Evolutionary conservation across 2,888 invertebrate genomes (phyloP), one percentile per base, ranked within the genome.

Genomic region (Zeuzera pyrina): DNA sequence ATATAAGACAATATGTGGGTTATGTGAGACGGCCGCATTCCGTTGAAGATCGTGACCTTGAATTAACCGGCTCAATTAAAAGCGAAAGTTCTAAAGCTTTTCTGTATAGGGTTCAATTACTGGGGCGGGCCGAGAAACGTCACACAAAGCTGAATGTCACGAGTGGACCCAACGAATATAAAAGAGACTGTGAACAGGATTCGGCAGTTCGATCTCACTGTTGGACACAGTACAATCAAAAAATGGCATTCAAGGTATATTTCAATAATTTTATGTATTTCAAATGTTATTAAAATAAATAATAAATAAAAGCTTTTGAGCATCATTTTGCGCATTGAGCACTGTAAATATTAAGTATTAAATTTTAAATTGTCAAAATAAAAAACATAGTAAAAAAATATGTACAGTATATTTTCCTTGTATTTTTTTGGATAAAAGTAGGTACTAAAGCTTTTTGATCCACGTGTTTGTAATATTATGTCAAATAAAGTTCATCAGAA

Each of bases 211-310:
- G 42, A 54, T 54, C 56, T 57, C 50, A 55, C 45, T 43, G 42
- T 52, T 52, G 48, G 57, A 64, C 56, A 57, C 49, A 47, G 53
- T 38, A 48, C 60, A 57, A 49, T 49, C 50, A 34, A 45, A 64
- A 60, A 59, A 74, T 76, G 72, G 65, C 70, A 61, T 72, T 72
- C 60, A 73, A 74, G 71, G 72, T 73, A 66, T 24, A 24, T 33
- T 29, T 12, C 3, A 15, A 33, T 7, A n/a, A n/a, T 36, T 33
- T 21, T 16, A 11, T 23, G 32, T 22, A 24, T 16, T 15, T 15
- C 5, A 21, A 7, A 21, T 13, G 15, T 10, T 24, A 24, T n/a
- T n/a, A n/a, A n/a, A n/a, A n/a, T n/a, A n/a, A n/a, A n/a, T n/a
- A n/a, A n/a, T n/a, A n/a, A n/a, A n/a, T n/a, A n/a, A n/a, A n/a